phyloP scores from a whole-genome alignment of 1,140 invertebrate species.

The Papilio xuthus region DNA sequence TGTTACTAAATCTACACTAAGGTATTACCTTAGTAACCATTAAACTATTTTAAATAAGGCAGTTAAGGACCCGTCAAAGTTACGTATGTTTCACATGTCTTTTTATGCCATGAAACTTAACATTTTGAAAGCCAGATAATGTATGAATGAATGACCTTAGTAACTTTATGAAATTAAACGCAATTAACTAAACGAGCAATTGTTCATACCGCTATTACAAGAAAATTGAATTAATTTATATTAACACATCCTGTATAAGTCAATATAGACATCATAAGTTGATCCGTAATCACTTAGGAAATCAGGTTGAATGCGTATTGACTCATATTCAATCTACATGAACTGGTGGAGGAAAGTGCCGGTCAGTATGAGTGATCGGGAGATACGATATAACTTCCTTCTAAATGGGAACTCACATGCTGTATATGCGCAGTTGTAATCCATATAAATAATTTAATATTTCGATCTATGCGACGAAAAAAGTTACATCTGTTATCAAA shows the following conservation, averaged over 20 bases:
- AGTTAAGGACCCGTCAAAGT: conserved; percentile 50
- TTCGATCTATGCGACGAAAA: background rate
- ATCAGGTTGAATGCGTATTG: conserved; percentile 32
- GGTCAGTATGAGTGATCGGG: conserved; percentile 29
- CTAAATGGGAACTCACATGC: background rate
- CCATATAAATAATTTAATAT: conserved; percentile 6
- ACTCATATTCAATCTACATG: conserved; percentile 34
- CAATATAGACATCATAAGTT: conserved; percentile 24
- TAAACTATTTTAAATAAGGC: background rate
- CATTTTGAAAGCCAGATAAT: too few relatives aligned
- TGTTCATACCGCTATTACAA: background rate
- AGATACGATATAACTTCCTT: conserved; percentile 35
- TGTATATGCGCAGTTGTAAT: background rate
- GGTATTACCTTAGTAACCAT: too few relatives aligned
- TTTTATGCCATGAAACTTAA: too few relatives aligned
- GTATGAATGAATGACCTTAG: too few relatives aligned
- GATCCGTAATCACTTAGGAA: conserved; percentile 30
- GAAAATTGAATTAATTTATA: background rate
- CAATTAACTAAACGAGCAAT: background rate
- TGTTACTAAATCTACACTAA: conserved; percentile 29
- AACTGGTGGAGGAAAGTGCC: conserved; percentile 8
- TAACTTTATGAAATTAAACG: background rate
- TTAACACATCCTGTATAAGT: background rate
- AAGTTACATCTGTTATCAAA: too few relatives aligned
- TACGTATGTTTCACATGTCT: too few relatives aligned